Conservation (phyloP, 2,888 invertebrate genomes). For the Ennomos fuscantarius region DNA sequence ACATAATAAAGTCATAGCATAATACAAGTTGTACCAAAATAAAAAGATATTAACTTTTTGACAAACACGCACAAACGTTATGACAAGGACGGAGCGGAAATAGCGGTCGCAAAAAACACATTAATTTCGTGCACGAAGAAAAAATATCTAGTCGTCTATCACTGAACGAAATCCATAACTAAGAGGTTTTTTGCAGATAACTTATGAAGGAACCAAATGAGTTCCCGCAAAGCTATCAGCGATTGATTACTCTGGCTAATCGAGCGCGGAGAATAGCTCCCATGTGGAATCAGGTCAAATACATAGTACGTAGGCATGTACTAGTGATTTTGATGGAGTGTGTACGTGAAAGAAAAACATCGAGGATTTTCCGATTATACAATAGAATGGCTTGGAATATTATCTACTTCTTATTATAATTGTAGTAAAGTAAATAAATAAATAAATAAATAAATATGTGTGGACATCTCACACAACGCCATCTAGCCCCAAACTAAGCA, state of each 20-base stretch:
- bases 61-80: constrained; percentile 4
- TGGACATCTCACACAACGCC: no score
- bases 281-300: constrained; percentile 34
- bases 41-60: constrained; percentile 9
- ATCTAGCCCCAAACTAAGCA: no score
- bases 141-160: constrained; percentile 25
- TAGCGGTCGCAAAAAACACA: constrained; percentile 17
- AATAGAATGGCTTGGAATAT: no score
- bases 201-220: constrained; percentile 29
- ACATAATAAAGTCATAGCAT: no score
- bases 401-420: no score
- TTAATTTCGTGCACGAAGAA: constrained; percentile 20
- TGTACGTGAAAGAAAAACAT: background rate
- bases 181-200: constrained; percentile 32
- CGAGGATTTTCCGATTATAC: no score
- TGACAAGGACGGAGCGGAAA: constrained; percentile 14
- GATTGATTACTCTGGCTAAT: constrained; percentile 31
- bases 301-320: constrained; percentile 10
- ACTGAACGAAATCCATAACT: constrained; percentile 21
- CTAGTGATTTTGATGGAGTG: constrained; percentile 12
- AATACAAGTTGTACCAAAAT: background rate
- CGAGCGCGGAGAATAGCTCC: constrained; percentile 26
- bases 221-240: constrained; percentile 27
- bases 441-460: no score
- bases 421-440: no score